Conservation (phyloP, 2,113 vertebrate species). For the Mormyrus iriodes region DNA sequence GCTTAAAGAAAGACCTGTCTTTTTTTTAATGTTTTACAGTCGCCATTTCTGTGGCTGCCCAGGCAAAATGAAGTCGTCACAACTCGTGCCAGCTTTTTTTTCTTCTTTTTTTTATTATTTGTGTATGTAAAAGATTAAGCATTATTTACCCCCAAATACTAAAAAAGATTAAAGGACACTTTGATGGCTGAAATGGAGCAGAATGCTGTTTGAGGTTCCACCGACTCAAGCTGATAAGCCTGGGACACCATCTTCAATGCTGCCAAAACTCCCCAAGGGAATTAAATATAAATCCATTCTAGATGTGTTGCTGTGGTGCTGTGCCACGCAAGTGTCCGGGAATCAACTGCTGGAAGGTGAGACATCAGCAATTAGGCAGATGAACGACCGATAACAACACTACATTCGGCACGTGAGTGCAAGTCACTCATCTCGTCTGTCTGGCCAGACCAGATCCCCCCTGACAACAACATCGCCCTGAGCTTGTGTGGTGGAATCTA, state of each 20-base stretch:
- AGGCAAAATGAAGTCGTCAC: neutral
- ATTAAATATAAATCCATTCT: neutral
- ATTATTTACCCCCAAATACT: conserved; percentile 2
- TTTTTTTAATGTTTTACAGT: neutral
- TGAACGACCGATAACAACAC: neutral
- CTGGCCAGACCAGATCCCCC: neutral
- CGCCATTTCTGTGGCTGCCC: neutral
- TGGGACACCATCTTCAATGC: neutral
- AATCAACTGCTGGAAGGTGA: neutral
- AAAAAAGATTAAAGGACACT: neutral
- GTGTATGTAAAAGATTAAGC: conserved; percentile 5
- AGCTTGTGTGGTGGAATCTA: neutral
- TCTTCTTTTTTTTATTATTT: neutral
- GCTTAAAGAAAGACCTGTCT: neutral
- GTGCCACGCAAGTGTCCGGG: neutral
- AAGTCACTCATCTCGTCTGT: neutral
- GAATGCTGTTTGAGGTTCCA: conserved; percentile 6
- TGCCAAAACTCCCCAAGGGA: neutral
- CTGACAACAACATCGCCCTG: neutral
- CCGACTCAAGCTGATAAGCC: neutral
- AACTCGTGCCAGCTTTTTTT: neutral
- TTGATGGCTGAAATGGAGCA: conserved; percentile 11
- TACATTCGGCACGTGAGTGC: neutral
- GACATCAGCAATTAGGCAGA: neutral
- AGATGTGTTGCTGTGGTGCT: neutral